These are phyloP conservation scores for Rhopalosiphum nymphaeae DNA, from an alignment of 2,888 invertebrate species.

Conservation along the genomic window DNA sequence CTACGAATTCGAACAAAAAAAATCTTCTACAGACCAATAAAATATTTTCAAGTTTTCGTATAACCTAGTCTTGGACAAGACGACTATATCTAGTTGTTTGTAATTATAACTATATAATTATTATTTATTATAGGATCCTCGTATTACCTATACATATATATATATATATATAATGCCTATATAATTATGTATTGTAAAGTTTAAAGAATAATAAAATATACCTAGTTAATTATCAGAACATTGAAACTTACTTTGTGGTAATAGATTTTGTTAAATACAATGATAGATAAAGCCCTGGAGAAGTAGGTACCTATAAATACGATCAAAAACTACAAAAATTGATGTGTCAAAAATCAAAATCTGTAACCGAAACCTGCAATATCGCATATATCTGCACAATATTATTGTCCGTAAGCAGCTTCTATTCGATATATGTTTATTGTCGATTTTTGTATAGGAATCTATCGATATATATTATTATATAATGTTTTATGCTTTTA, in stretches of 20 bases:
- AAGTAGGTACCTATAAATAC: background rate
- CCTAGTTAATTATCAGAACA: background rate
- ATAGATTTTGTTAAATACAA: background rate
- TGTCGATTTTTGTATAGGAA: no score
- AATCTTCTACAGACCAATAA: background rate
- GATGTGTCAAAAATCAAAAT: background rate
- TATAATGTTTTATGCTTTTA: no score
- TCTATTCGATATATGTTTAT: no score
- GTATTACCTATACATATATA: background rate
- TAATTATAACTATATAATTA: no score
- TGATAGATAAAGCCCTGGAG: background rate
- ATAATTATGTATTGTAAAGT: background rate
- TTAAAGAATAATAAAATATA: background rate
- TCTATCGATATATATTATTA: no score
- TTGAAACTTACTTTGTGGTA: background rate
- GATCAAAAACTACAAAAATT: background rate
- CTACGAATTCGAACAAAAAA: background rate
- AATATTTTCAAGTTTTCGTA: background rate
- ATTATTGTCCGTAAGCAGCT: no score
- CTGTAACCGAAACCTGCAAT: background rate
- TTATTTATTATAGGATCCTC: background rate
- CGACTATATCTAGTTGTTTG: no score
- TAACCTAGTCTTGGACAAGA: background rate
- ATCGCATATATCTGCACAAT: background rate
- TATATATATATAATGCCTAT: background rate